Evolutionary conservation across 23 tunicate species (phyloP).

Genomic region (Trididemnum nubilum): DNA sequence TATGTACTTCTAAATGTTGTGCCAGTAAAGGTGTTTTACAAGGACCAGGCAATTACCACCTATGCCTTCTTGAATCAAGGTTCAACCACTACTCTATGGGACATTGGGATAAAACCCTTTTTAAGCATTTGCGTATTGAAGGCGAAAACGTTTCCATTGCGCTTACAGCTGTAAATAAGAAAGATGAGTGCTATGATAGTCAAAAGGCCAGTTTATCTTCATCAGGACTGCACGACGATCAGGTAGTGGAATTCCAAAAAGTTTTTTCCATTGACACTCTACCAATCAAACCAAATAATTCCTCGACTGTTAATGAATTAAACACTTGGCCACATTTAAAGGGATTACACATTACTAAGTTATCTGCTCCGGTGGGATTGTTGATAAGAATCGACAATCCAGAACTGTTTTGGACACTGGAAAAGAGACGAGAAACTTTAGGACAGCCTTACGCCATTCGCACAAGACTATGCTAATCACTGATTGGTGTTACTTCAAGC

Average conservation of each 20-base stretch:
- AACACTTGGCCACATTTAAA: background rate
- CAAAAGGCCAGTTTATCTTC: background rate
- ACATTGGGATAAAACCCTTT: background rate
- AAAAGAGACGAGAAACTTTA: background rate
- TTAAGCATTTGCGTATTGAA: background rate
- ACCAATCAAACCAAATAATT: background rate
- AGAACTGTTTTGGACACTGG: background rate
- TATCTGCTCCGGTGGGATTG: background rate
- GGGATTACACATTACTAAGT: background rate
- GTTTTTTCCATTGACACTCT: background rate
- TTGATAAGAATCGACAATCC: background rate
- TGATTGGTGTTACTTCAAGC: background rate
- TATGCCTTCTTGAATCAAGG: background rate
- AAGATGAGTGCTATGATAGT: background rate
- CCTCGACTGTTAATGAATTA: background rate
- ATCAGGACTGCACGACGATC: background rate
- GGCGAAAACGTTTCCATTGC: background rate
- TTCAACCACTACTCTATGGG: background rate
- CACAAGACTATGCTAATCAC: background rate
- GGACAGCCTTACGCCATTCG: background rate
- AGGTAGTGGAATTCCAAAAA: background rate
- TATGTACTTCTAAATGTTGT: background rate
- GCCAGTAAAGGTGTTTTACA: background rate
- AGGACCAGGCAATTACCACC: background rate
- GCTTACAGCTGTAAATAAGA: background rate